phyloP scores from a whole-genome alignment of 2,113 vertebrate genomes.

The Picathartes gymnocephalus region DNA sequence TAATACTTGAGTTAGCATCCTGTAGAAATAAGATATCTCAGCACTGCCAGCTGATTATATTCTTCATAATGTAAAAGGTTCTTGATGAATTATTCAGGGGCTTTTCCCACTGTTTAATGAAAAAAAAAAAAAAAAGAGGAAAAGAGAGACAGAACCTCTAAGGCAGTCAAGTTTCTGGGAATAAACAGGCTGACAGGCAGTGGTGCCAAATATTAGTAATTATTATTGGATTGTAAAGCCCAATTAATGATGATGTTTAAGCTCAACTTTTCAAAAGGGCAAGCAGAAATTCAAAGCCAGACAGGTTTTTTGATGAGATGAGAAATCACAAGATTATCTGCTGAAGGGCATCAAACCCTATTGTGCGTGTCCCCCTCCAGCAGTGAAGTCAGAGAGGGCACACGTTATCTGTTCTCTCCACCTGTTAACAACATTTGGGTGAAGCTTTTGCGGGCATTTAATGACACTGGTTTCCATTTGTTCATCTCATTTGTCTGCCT shows the following conservation, averaged over 20 bases:
- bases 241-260: not conserved
- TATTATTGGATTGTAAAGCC: not conserved
- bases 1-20: slow-evolving; percentile 41
- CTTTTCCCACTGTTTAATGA: not conserved
- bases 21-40: slow-evolving; percentile 52
- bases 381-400: not conserved
- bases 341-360: not conserved
- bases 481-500: not conserved
- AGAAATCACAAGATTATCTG: not conserved
- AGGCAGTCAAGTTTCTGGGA: not conserved
- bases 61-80: slow-evolving; percentile 62
- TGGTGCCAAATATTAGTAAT: not conserved
- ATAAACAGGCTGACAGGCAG: not conserved
- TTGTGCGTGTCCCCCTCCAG: accelerated
- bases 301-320: not conserved
- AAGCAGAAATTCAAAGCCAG: not conserved
- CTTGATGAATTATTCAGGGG: slow-evolving; percentile 60
- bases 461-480: not conserved
- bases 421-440: not conserved
- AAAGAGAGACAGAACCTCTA: not conserved
- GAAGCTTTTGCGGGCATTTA: not conserved
- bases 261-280: not conserved
- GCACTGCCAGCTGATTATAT: slow-evolving; percentile 54
- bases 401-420: not conserved
- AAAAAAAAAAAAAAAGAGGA: not conserved